Evolutionary conservation across 2,113 vertebrate genomes (phyloP).

Genomic region (Eulemur macaco): DNA sequence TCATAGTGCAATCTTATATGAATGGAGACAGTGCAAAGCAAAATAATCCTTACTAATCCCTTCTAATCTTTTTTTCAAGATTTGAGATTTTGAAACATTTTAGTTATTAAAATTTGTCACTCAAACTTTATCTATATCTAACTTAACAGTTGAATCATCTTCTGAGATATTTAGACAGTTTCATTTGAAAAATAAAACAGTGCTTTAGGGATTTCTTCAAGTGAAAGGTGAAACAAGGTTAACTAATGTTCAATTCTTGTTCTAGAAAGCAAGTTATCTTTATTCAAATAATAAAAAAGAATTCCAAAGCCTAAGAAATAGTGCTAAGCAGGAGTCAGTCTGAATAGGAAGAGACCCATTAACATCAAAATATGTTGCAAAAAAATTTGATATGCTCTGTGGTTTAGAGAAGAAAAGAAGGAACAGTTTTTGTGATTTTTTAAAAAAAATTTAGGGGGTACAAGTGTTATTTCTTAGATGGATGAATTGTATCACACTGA

Average conservation of each 20-base stretch:
- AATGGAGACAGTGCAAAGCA: slow-evolving; percentile 47
- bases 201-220: slow-evolving; percentile 18
- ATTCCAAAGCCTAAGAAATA: not conserved
- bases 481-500: too few relatives aligned
- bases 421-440: not conserved
- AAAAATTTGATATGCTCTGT: not conserved
- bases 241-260: not conserved
- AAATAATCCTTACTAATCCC: slow-evolving; percentile 71
- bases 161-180: slow-evolving; percentile 59
- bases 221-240: slow-evolving; percentile 42
- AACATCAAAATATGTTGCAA: not conserved
- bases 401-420: not conserved
- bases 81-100: slow-evolving; percentile 71
- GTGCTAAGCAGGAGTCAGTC: not conserved
- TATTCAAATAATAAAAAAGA: not conserved
- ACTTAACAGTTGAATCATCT: slow-evolving; percentile 79
- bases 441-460: too few relatives aligned
- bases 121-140: slow-evolving; percentile 72
- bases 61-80: slow-evolving; percentile 72
- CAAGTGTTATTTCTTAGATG: too few relatives aligned
- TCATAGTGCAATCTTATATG: slow-evolving; percentile 44
- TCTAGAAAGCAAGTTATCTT: slow-evolving; percentile 11
- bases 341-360: not conserved
- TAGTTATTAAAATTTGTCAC: slow-evolving; percentile 75
- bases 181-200: slow-evolving; percentile 31